Conservation (phyloP, 2,888 invertebrate genomes). For the Malachius bipustulatus region DNA sequence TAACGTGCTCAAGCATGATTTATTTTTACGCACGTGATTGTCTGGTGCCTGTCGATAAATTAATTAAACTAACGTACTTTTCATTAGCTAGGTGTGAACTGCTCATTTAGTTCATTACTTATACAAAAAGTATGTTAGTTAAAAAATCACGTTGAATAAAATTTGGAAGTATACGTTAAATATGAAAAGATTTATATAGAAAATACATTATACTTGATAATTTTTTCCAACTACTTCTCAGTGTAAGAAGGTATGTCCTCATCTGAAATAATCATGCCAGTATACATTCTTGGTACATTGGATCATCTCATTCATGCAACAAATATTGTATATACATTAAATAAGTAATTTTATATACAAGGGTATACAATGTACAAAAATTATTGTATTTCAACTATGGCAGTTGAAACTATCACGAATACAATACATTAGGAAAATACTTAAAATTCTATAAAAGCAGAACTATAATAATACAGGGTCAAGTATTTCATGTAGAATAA, state of each 20-base stretch:
- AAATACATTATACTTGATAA: conserved; percentile 26
- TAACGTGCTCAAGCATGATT: conserved; percentile 27
- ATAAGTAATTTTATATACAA: conserved; percentile 2
- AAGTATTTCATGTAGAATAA: too few relatives aligned
- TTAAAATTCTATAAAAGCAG: too few relatives aligned
- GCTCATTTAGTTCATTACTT: conserved; percentile 8
- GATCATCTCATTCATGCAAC: conserved; percentile 26
- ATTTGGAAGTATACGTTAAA: conserved; percentile 12
- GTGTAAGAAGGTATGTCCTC: conserved; percentile 21
- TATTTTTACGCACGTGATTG: conserved; percentile 36
- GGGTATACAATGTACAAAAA: conserved; percentile 1
- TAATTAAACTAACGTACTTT: background rate
- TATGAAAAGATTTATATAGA: conserved; percentile 25
- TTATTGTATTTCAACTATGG: too few relatives aligned
- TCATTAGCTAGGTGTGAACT: conserved; percentile 8
- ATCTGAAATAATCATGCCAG: conserved; percentile 34
- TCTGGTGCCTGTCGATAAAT: conserved; percentile 35
- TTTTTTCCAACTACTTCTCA: conserved; percentile 15
- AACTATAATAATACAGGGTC: too few relatives aligned
- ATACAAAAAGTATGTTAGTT: too few relatives aligned
- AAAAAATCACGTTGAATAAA: too few relatives aligned
- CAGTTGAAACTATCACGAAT: too few relatives aligned
- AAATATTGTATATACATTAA: background rate
- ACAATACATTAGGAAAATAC: too few relatives aligned
- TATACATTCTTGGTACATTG: conserved; percentile 32